Conservation (phyloP, 37 sponge, comb jelly and placozoan species). For the Ephydatia muelleri region DNA sequence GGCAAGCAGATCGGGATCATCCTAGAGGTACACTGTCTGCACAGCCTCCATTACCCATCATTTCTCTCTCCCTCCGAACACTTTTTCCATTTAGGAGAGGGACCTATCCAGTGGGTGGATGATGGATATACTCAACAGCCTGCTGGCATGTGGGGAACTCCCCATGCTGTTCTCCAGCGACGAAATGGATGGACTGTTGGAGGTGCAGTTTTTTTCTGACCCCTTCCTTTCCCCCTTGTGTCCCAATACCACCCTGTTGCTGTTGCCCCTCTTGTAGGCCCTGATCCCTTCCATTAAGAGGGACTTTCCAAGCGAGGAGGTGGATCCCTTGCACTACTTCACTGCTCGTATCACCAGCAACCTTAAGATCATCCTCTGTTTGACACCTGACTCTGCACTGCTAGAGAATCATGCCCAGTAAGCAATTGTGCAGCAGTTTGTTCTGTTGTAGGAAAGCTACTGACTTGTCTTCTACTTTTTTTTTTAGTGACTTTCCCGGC, state of each 20-base stretch:
- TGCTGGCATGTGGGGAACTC: slow-evolving; percentile 74
- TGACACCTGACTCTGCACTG: slow-evolving; percentile 62
- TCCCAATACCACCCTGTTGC: neutral
- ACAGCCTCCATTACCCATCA: neutral
- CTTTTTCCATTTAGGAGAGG: slow-evolving; percentile 31
- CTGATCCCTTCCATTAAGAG: slow-evolving; percentile 76
- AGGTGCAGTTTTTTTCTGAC: slow-evolving; percentile 40
- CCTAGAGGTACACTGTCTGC: slow-evolving; percentile 5
- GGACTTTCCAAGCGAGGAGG: slow-evolving; percentile 79
- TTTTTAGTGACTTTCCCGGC: slow-evolving; percentile 44
- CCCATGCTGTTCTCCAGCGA: slow-evolving; percentile 83
- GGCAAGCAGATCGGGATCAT: slow-evolving; percentile 65
- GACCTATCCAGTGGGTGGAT: slow-evolving; percentile 35
- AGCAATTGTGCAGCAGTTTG: slow-evolving; percentile 4
- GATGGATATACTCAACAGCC: slow-evolving; percentile 62
- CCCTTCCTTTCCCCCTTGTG: neutral
- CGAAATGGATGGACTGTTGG: slow-evolving; percentile 85
- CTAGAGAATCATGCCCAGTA: slow-evolving; percentile 62
- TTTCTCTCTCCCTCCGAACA: neutral
- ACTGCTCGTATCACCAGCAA: slow-evolving; percentile 64
- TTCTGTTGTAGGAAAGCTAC: neutral
- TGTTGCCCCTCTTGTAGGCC: slow-evolving; percentile 41
- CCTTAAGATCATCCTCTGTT: slow-evolving; percentile 76
- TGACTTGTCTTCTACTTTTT: neutral
- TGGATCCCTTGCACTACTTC: slow-evolving; percentile 86